Evolutionary conservation across 1,140 invertebrate genomes (phyloP).

Genomic region (Pissodes strobi): DNA sequence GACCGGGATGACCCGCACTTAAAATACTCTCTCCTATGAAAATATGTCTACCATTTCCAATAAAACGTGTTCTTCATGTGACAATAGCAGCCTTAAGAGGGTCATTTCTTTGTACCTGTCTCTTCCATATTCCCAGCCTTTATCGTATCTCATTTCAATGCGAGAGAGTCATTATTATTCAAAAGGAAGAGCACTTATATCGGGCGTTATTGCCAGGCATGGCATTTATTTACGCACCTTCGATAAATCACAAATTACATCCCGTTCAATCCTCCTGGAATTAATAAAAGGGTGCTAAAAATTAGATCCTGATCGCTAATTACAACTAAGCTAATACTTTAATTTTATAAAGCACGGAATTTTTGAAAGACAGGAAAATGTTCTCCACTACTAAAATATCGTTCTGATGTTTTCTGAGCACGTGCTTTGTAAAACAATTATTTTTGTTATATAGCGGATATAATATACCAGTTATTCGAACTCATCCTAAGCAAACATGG

Average conservation of each 20-base stretch:
- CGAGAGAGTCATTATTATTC: conserved; percentile 33
- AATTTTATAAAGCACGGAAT: too few species aligned
- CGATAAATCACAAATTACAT: conserved; percentile 30
- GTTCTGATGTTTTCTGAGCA: too few species aligned
- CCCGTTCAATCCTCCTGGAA: neutral
- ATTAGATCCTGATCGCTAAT: conserved; percentile 1
- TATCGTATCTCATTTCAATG: conserved; percentile 35
- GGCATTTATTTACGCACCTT: conserved; percentile 31
- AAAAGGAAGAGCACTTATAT: conserved; percentile 34
- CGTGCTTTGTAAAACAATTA: too few species aligned
- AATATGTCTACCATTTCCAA: conserved; percentile 31
- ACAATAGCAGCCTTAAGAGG: conserved; percentile 32
- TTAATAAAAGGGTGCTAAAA: conserved; percentile 10
- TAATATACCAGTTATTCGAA: too few species aligned
- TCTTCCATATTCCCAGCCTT: conserved; percentile 30
- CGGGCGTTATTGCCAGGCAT: conserved; percentile 23
- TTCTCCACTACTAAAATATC: too few species aligned
- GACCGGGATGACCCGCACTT: neutral
- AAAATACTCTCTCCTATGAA: conserved; percentile 3
- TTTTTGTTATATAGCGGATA: too few species aligned
- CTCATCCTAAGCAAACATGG: too few species aligned
- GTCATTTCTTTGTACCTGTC: conserved; percentile 36
- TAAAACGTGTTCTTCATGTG: conserved; percentile 24
- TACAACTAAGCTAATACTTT: too few species aligned
- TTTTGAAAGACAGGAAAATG: too few species aligned